Conservation (phyloP, 2,888 invertebrate species). For the Drosophila mimetica region DNA sequence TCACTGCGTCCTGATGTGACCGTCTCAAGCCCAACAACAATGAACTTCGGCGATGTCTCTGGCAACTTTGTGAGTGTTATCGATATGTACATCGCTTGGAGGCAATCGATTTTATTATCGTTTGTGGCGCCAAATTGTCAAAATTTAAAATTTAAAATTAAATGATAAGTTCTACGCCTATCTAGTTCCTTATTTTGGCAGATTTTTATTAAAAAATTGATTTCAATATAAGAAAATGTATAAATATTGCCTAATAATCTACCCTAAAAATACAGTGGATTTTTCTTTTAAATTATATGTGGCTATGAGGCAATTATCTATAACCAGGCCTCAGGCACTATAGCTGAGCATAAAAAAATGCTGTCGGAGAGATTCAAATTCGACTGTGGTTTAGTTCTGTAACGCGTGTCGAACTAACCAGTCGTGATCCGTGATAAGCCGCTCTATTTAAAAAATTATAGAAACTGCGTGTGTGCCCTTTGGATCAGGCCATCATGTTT, state of each 20-base stretch:
- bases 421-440: slow-evolving; percentile 48
- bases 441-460: slow-evolving; percentile 16
- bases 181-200: too few relatives aligned
- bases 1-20: slow-evolving; percentile 5
- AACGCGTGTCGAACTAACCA: slow-evolving; percentile 42
- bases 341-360: slow-evolving; percentile 15
- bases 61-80: background rate
- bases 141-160: background rate
- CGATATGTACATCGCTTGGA: background rate
- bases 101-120: background rate
- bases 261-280: too few relatives aligned
- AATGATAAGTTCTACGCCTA: too few relatives aligned
- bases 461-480: background rate
- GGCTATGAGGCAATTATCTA: too few relatives aligned
- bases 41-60: background rate
- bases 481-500: slow-evolving; percentile 47
- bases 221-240: too few relatives aligned
- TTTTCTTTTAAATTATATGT: too few relatives aligned
- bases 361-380: slow-evolving; percentile 15
- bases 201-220: too few relatives aligned
- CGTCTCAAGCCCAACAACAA: slow-evolving; percentile 9
- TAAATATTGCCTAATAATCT: too few relatives aligned
- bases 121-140: too few relatives aligned
- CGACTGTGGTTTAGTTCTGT: slow-evolving; percentile 47
- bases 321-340: background rate